These are phyloP conservation scores for Lethenteron reissneri DNA, from an alignment of 2,113 vertebrate genomes.

Conservation along the genomic window DNA sequence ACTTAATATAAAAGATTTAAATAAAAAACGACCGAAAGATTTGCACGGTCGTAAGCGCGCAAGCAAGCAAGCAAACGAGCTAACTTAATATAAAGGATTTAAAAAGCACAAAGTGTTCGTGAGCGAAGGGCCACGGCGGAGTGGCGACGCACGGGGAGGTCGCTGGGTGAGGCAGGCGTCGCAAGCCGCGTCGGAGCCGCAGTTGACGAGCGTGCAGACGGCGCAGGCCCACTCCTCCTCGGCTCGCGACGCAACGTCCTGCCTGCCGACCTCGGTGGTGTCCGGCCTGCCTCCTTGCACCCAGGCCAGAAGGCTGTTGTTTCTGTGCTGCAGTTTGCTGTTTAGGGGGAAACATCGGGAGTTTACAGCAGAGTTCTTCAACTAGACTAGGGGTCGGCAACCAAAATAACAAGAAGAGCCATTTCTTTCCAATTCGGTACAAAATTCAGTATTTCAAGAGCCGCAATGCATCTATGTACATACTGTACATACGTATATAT, in stretches of 20 bases:
- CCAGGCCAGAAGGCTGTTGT: constrained; percentile 28
- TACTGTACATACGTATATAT: no score
- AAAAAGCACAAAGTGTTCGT: constrained; percentile 1
- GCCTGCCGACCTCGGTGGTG: constrained; percentile 15
- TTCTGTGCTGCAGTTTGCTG: constrained; percentile 41
- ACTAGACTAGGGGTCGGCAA: no score
- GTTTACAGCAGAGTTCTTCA: not conserved
- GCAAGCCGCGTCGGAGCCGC: constrained; percentile 30
- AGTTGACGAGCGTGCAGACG: constrained; percentile 58
- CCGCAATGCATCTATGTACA: no score
- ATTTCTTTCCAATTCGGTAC: no score
- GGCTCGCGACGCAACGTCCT: constrained; percentile 23
- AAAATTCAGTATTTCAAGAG: no score
- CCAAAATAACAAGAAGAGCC: no score
- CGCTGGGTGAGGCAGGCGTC: constrained; percentile 53
- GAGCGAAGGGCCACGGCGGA: not conserved
- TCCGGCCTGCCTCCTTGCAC: constrained; percentile 14
- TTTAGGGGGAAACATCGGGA: constrained; percentile 15
- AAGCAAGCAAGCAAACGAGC: no score
- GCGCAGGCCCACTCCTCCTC: constrained; percentile 60
- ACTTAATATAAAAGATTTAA: no score
- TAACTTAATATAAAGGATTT: no score
- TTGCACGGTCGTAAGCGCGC: no score
- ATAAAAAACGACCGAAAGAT: no score
- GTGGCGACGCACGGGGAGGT: constrained; percentile 30